These are phyloP conservation scores for Opisthocomus hoazin DNA, from an alignment of 2,113 vertebrate genomes.

Conservation along the genomic window DNA sequence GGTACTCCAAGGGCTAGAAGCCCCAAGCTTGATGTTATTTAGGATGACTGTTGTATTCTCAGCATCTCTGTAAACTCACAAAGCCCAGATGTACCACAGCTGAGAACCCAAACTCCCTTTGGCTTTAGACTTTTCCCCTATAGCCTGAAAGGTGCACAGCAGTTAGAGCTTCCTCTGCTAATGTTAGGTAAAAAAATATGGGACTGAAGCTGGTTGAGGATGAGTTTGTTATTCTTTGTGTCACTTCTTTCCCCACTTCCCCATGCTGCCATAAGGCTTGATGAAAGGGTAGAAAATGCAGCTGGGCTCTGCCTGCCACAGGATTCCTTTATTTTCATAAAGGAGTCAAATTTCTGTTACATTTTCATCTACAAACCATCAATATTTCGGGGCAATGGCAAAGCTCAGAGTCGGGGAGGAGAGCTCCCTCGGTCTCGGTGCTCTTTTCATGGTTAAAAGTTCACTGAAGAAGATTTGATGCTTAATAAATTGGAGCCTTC, in stretches of 20 bases:
- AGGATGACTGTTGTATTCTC: not conserved
- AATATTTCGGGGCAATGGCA: constrained; percentile 48
- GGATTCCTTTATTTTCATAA: constrained; percentile 52
- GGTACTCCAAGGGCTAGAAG: not conserved
- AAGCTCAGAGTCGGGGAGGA: constrained; percentile 28
- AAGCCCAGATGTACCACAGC: not conserved
- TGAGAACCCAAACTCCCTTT: not conserved
- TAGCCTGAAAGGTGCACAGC: not conserved
- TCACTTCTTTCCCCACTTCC: not conserved
- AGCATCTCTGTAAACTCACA: not conserved
- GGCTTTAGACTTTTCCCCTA: not conserved
- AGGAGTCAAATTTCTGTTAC: constrained; percentile 31
- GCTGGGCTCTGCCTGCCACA: not conserved
- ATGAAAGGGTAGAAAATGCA: not conserved
- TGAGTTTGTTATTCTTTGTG: not conserved
- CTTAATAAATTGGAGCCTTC: constrained; percentile 74
- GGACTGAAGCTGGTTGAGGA: not conserved
- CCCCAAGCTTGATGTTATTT: not conserved
- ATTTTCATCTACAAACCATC: constrained; percentile 35
- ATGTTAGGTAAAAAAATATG: not conserved
- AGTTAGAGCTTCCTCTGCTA: not conserved
- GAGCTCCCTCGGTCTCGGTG: constrained; percentile 17
- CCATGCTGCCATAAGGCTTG: not conserved
- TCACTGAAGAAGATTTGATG: constrained; percentile 68
- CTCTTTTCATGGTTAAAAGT: constrained; percentile 59